Evolutionary conservation across 1,140 invertebrate species (phyloP), one percentile per base, ranked within the genome.

Genomic region (Brachystomella parvula): DNA sequence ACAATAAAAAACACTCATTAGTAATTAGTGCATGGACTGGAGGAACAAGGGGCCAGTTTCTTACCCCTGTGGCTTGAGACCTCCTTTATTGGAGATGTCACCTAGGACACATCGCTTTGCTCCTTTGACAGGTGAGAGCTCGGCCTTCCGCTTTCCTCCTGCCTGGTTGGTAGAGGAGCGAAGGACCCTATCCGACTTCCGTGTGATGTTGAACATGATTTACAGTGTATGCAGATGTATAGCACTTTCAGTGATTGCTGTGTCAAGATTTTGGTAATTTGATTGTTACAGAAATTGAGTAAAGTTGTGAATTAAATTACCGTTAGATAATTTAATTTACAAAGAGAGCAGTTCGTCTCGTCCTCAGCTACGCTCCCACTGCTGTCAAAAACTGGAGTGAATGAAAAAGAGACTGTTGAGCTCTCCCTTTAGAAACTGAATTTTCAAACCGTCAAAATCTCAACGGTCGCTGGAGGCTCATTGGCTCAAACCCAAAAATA

Each of bases 21-120:
- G 9, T 21, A 17, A 60, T 60, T 60, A 60, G 3, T 31, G 3
- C 58, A 19, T 3, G 19, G 15, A 31, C 12, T 12, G 19, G 58
- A 21, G 26, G 49, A 44, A 44, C 9, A 44, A 44, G 49, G 15
- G 24, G 49, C 21, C 49, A 53, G 3, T 53, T 53, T 30, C 57
- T 29, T 59, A 29, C 57, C 30, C 57, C 12, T n/a, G n/a, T n/a
- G 30, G 3, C 12, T 28, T 6, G 24, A 59, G 15, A 17, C 30
- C 12, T 21, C 6, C 57, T 29, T 59, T 59, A 24, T 89, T 90
- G 2, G 87, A 89, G 57, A 90, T 83, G 74, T 90, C 88, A 68
- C 86, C 86, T 73, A 90, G 84, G 1, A 86, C 87, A 63, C 84
- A 84, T 74, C 87, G 79, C 76, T 89, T 90, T n/a, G 74, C 73